Base-by-base conservation (phyloP, 2,113 vertebrate genomes). In the Sturnira hondurensis region DNA sequence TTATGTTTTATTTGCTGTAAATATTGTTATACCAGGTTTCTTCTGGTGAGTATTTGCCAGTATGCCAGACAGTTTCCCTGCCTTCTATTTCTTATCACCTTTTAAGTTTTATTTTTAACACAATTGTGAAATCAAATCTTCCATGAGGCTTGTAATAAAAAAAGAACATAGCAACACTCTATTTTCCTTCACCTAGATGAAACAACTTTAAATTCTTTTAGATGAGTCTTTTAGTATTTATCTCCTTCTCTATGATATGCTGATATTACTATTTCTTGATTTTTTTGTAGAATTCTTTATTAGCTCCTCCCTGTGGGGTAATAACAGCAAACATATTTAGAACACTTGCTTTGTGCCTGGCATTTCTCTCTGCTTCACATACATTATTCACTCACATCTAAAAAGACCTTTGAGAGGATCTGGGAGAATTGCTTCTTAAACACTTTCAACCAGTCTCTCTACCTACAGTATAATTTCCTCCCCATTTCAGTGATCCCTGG, bases 191-290 rank as follows among this genome's bases (percentile, higher is more conserved):
- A 11, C 3, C 0, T 7, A 58, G 45, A 68, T 86, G 45, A 89
- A 82, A 76, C 50, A 71, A 41, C 43, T 65, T 95, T 71, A 89
- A 26, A 52, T 88, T 88, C n/a, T 65, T 96, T 71, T 78, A 43
- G 33, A 76, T 43, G 22, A 74, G 28, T 61, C 36, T 54, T 84
- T 85, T 87, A 36, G 26, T 78, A 83, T 74, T 90, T 80, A 15
- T 56, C 31, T 43, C 15, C 43, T 43, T 54, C 4, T 76, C 24
- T 65, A 22, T 43, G 26, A 11, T 77, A 28, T 61, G 24, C 54
- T 86, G 83, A 74, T 33, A 63, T 41, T 45, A 5, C 9, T 83
- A 22, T 8, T 78, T 91, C 11, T 74, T 43, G 20, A 43, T 24
- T 47, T 71, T 71, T 91, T 38, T 17, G 43, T 71, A 86, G 61